phyloP scores from a whole-genome alignment of 2,113 vertebrate species.

The Melanotaenia duboulayi region DNA sequence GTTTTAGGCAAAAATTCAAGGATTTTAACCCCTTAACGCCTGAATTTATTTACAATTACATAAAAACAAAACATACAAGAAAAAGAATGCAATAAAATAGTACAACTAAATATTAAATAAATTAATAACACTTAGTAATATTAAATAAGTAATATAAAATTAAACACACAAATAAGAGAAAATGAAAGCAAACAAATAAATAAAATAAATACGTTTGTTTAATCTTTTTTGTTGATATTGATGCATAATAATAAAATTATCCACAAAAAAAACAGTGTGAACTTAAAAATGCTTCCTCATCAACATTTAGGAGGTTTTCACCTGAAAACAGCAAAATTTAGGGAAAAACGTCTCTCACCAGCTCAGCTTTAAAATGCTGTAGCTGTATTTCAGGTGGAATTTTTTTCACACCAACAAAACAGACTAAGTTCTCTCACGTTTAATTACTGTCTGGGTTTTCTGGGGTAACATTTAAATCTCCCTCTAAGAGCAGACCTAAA shows the following conservation, averaged over 20 bases:
- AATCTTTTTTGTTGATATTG: too few species aligned
- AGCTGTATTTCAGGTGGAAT: conserved; percentile 6
- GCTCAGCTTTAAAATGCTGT: conserved; percentile 9
- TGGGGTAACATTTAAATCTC: conserved; percentile 48
- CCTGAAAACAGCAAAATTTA: conserved; percentile 52
- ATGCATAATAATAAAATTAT: neutral
- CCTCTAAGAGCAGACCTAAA: conserved; percentile 48
- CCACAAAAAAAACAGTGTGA: neutral
- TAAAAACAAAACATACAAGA: too few species aligned
- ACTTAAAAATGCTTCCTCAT: conserved; percentile 44
- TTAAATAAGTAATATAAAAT: too few species aligned
- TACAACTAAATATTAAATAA: too few species aligned
- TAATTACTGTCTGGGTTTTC: conserved; percentile 29
- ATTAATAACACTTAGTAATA: too few species aligned
- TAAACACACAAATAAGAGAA: too few species aligned
- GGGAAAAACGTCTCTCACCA: conserved; percentile 12
- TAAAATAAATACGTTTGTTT: too few species aligned
- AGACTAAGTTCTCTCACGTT: conserved; percentile 7
- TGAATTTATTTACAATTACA: too few species aligned
- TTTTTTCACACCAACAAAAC: neutral
- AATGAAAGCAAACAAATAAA: too few species aligned
- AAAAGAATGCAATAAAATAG: too few species aligned
- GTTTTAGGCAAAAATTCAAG: too few species aligned
- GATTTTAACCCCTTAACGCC: too few species aligned
- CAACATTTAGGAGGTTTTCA: conserved; percentile 43